Base-by-base conservation (phyloP, 2,113 vertebrate species). In the Odontesthes bonariensis region DNA sequence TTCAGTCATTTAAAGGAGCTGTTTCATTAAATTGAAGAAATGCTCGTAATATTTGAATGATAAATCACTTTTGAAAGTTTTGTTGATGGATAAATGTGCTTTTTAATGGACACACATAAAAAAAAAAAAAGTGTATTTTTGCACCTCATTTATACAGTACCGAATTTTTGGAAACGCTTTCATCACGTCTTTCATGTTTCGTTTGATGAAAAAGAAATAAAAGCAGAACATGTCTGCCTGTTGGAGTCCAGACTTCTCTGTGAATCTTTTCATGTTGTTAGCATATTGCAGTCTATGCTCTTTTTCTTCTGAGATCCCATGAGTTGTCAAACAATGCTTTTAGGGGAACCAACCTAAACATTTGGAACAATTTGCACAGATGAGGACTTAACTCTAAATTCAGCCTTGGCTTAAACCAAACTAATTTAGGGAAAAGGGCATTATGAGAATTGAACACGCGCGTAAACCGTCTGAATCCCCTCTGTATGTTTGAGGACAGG, bases 391-490 rank as follows among this genome's bases (percentile, higher is more conserved):
- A 51, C 76, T 75, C 61, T 42, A 81, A 69, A 75, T 78, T 16
- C 16, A 76, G 42, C 42, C 49, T 16, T 42, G 61, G 65, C 79
- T 82, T 73, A 57, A 46, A 35, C 76, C 58, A 38, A 0, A 69
- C 1, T 65, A 23, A 53, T 44, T 57, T 40, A 49, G 51, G 31
- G 20, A 35, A 3, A 53, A 47, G 38, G 6, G 11, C 42, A 20
- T 31, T 9, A 27, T 57, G 14, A 31, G 6, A 13, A 31, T 40
- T 51, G 13, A 65, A 77, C 74, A 6, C 52, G n/a, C 55, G 66
- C 58, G 64, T 58, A 75, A 76, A 77, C 13, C 10, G 59, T 69
- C 72, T 76, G 54, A 82, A 82, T 82, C 66, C 53, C 69, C 55
- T 73, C 74, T 70, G 76, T 69, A 60, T 72, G 59, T 83, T 76